phyloP scores from a whole-genome alignment of 1,140 invertebrate species.

The Drosophila nigromelanica region DNA sequence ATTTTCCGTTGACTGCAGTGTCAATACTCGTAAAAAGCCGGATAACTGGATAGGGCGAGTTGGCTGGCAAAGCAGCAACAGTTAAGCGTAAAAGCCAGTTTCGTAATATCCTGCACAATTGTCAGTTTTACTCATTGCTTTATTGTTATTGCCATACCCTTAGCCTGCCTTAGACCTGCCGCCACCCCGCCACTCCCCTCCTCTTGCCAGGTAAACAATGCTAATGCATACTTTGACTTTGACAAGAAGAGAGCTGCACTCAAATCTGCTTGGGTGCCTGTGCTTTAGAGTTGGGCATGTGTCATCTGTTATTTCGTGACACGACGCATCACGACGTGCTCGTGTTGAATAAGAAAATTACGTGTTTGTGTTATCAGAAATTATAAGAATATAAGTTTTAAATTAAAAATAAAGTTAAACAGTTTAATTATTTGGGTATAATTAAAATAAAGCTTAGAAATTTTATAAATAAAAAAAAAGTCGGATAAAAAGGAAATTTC shows the following conservation, averaged over 20 bases:
- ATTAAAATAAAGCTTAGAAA: too few relatives aligned
- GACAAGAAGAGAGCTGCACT: slow-evolving; percentile 27
- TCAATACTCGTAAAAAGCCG: slow-evolving; percentile 22
- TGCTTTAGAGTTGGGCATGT: neutral
- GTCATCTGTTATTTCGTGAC: too few relatives aligned
- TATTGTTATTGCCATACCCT: slow-evolving; percentile 40
- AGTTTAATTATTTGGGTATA: too few relatives aligned
- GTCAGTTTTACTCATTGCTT: slow-evolving; percentile 54
- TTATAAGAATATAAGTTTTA: too few relatives aligned
- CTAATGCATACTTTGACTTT: slow-evolving; percentile 67
- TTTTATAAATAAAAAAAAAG: too few relatives aligned
- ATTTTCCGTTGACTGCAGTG: slow-evolving; percentile 17
- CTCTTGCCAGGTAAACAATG: slow-evolving; percentile 65
- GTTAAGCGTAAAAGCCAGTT: slow-evolving; percentile 26
- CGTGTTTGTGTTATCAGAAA: too few relatives aligned
- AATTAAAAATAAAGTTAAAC: too few relatives aligned
- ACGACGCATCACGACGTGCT: too few relatives aligned
- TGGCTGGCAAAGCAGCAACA: slow-evolving; percentile 22
- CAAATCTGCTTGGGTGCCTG: slow-evolving; percentile 1
- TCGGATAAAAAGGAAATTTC: too few relatives aligned
- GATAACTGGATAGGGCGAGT: slow-evolving; percentile 8
- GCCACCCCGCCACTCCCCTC: neutral
- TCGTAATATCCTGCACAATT: slow-evolving; percentile 72
- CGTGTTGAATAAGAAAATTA: too few relatives aligned
- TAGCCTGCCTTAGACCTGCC: slow-evolving; percentile 21